Conservation (phyloP, 2,797 vertebrate species). For the Mus caroli region DNA sequence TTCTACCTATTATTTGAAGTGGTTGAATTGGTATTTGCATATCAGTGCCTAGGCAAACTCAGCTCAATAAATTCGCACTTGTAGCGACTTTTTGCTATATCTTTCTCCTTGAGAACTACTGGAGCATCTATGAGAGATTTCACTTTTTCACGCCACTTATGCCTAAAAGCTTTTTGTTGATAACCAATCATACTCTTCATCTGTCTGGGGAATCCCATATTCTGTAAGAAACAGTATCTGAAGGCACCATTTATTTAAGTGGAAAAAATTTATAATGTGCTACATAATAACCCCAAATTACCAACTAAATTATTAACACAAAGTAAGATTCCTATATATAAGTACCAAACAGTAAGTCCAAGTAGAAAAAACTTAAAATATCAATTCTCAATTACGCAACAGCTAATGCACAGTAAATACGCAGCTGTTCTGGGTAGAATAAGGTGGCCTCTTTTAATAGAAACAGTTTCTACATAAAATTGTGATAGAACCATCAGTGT, state of each 20-base stretch:
- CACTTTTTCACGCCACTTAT: slow-evolving; percentile 12
- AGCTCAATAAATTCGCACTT: slow-evolving; percentile 63
- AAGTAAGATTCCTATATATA: neutral
- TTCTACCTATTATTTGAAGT: slow-evolving; percentile 77
- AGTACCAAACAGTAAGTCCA: neutral
- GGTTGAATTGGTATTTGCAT: slow-evolving; percentile 73
- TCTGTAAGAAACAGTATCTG: slow-evolving; percentile 18
- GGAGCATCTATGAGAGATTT: slow-evolving; percentile 11
- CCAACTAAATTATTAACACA: slow-evolving; percentile 31
- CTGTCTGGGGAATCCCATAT: slow-evolving; percentile 21
- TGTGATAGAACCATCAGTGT: neutral
- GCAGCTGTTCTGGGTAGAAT: neutral
- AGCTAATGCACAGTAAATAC: neutral
- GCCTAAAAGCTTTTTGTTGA: slow-evolving; percentile 31
- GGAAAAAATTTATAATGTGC: slow-evolving; percentile 29
- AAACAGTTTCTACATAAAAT: neutral
- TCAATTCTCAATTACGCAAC: neutral
- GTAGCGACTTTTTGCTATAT: neutral
- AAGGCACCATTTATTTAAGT: slow-evolving; percentile 48
- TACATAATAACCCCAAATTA: slow-evolving; percentile 12
- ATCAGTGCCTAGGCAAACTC: slow-evolving; percentile 66
- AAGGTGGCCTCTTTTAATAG: neutral
- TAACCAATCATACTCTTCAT: neutral
- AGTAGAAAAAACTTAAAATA: slow-evolving; percentile 29
- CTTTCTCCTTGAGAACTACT: slow-evolving; percentile 18